These are phyloP conservation scores for Cancer borealis DNA, from an alignment of 2,888 invertebrate genomes.

Conservation along the genomic window DNA sequence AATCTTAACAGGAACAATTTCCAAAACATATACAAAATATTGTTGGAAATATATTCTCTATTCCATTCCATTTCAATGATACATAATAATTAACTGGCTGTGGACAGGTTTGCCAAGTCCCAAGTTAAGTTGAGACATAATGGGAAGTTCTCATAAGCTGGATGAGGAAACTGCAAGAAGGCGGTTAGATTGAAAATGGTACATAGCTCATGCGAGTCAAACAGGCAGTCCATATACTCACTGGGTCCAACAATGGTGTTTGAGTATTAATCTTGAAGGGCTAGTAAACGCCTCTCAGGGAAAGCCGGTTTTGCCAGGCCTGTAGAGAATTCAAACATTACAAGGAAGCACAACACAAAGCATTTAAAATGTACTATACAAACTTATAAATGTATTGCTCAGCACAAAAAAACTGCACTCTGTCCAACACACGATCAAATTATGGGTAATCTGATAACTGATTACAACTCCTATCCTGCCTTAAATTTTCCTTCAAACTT, in stretches of 20 bases:
- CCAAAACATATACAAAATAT: not conserved
- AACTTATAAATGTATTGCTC: not conserved
- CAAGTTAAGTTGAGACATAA: not conserved
- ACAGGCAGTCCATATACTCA: constrained; percentile 30
- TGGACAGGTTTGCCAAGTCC: not conserved
- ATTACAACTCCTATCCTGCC: too few relatives aligned
- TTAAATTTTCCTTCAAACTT: too few relatives aligned
- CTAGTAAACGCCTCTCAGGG: constrained; percentile 42
- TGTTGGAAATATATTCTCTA: not conserved
- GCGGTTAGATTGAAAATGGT: not conserved
- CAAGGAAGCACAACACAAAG: not conserved
- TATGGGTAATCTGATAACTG: too few relatives aligned
- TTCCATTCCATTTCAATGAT: not conserved
- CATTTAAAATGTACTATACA: not conserved
- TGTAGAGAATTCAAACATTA: constrained; percentile 23
- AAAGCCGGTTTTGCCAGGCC: constrained; percentile 62
- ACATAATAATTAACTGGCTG: not conserved
- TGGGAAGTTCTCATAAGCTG: too few relatives aligned
- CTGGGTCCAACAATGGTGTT: constrained; percentile 64
- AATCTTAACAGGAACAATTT: not conserved
- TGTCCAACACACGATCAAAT: too few relatives aligned
- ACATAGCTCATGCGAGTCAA: not conserved
- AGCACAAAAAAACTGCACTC: not conserved
- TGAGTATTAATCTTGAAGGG: constrained; percentile 67
- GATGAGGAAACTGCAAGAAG: not conserved